A percentile compares a stretch with the other conserved stretches of the same genome.
Evolutionary conservation across 2,113 vertebrate genomes (phyloP).

Genomic region (Mus pahari): DNA sequence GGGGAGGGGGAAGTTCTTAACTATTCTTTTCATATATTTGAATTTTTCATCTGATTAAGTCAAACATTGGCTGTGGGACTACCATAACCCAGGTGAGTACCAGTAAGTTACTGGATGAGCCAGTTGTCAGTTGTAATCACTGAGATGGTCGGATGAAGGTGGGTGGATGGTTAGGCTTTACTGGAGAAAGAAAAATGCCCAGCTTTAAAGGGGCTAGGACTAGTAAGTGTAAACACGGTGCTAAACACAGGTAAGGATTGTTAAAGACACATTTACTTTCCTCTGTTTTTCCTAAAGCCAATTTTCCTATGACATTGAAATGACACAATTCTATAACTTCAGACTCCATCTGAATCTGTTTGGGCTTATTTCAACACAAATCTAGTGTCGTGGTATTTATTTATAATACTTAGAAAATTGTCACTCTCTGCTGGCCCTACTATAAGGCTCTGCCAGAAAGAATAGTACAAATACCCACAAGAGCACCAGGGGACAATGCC

Average conservation of each 20-base stretch:
- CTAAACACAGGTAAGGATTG: background rate
- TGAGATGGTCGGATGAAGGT: background rate
- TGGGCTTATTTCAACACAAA: conserved; percentile 34
- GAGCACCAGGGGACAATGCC: background rate
- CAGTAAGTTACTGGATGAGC: background rate
- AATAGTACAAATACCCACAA: background rate
- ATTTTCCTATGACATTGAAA: conserved; percentile 17
- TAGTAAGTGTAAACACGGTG: background rate
- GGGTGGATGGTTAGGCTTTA: background rate
- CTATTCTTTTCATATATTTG: background rate
- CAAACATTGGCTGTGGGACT: background rate
- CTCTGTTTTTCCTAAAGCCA: conserved; percentile 37
- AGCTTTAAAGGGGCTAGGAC: conserved; percentile 11
- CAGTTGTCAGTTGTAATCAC: background rate
- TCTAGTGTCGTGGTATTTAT: background rate
- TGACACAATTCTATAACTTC: conserved; percentile 33
- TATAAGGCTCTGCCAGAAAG: background rate
- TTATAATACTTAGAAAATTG: background rate
- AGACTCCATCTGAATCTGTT: background rate
- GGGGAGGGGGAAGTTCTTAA: background rate
- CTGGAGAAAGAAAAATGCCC: background rate
- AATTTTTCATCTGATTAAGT: background rate
- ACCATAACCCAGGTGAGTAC: background rate
- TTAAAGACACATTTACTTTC: conserved; percentile 16
- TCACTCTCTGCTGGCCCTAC: background rate